Evolutionary conservation across 1,140 invertebrate species (phyloP), one percentile per base, ranked within the genome.

Genomic region (Drosophila pruinosa): DNA sequence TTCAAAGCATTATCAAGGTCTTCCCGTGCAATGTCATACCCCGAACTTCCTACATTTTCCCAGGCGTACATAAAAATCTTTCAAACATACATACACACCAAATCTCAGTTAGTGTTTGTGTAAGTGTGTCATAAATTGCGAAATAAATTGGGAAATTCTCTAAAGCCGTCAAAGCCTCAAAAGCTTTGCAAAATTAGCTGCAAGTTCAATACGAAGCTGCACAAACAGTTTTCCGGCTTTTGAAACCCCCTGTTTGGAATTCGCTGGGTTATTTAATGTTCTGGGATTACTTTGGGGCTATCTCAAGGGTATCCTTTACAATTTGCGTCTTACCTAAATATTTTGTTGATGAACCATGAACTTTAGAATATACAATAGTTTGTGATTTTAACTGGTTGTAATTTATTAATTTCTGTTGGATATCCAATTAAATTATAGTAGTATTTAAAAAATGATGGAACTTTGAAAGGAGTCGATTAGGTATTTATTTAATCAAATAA

Each of bases 121-220:
- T 61, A 54, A 48, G 52, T 36, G 31, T n/a, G 65, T 70, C 58
- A 81, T 82, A 81, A 77, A 82, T 86, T 67, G 53, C 28, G 62
- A 71, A 72, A 63, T 71, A 70, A 83, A 80, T 85, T 86, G 75
- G 28, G 41, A 58, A 65, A 43, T 26, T 43, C 72, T 71, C 38
- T 47, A 19, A 64, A 61, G 36, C 50, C 48, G 43, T 58, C 28
- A 57, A 69, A 53, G 61, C 47, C 50, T 61, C 59, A 67, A 36
- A 56, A 72, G 62, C 14, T 52, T 39, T 64, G 64, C 64, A 50
- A 77, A 75, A 65, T 71, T 56, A 77, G 61, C 54, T 56, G 76
- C 45, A 57, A 50, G 41, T 61, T 56, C 48, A 31, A 22, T 14
- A 22, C 8, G 26, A 58, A 59, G 19, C 22, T 34, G 43, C 36